phyloP scores from a whole-genome alignment of 2,797 vertebrate species.

The Lophotriccus pileatus region DNA sequence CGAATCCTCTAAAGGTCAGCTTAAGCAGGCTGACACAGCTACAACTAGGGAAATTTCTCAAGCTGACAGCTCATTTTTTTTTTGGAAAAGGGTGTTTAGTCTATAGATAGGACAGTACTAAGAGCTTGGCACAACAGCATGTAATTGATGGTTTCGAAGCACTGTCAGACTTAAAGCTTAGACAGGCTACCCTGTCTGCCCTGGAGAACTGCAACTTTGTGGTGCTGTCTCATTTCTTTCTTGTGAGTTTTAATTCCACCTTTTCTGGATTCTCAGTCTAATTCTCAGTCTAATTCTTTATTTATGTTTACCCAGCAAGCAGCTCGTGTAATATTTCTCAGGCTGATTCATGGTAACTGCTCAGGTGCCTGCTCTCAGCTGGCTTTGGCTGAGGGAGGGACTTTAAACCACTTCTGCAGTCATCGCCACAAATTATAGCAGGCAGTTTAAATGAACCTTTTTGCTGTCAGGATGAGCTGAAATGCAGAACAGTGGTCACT shows the following conservation, averaged over 20 bases:
- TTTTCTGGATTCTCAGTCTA: neutral
- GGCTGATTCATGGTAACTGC: neutral
- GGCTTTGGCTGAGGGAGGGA: neutral
- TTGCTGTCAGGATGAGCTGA: neutral
- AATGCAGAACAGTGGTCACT: neutral
- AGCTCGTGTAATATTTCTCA: neutral
- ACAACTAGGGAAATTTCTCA: conserved; percentile 45
- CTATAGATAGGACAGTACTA: conserved; percentile 13
- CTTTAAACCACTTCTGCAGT: neutral
- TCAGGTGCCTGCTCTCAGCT: neutral
- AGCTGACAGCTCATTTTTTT: conserved; percentile 26
- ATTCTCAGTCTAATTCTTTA: neutral
- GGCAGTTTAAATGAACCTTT: neutral
- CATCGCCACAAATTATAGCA: conserved; percentile 1
- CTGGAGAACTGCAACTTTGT: neutral
- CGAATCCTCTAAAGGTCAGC: conserved; percentile 26
- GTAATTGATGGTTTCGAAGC: neutral
- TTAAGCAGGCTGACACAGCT: conserved; percentile 33
- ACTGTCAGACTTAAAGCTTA: neutral
- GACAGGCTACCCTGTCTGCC: neutral
- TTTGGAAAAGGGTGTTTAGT: conserved; percentile 35
- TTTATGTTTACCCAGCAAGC: neutral
- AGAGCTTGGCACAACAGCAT: neutral
- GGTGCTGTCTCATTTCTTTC: neutral
- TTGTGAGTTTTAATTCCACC: neutral